phyloP scores from a whole-genome alignment of 2,888 invertebrate genomes.

The Oscheius myriophilus region DNA sequence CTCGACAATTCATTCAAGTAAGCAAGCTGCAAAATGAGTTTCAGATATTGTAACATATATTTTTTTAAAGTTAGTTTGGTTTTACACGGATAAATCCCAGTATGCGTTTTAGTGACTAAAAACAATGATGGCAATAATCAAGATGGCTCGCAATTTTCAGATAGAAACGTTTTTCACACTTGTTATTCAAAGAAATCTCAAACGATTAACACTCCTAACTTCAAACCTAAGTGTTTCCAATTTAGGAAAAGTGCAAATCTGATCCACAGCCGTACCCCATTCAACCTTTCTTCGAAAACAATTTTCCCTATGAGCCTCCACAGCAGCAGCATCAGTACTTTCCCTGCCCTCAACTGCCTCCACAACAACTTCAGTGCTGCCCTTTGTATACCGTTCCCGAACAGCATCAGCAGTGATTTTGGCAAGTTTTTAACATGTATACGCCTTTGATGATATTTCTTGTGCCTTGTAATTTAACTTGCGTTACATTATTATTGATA shows the following conservation, averaged over 20 bases:
- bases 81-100: too few species aligned
- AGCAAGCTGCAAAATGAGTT: too few species aligned
- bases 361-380: slow-evolving; percentile 15
- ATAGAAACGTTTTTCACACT: too few species aligned
- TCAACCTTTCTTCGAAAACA: slow-evolving; percentile 15
- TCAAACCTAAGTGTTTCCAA: neutral
- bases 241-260: slow-evolving; percentile 19
- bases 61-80: too few species aligned
- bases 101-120: neutral
- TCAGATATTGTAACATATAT: too few species aligned
- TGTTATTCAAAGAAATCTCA: neutral
- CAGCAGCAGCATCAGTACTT: slow-evolving; percentile 11
- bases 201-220: neutral
- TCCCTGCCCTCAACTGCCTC: slow-evolving; percentile 19
- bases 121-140: neutral
- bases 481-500: too few species aligned
- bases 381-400: slow-evolving; percentile 13
- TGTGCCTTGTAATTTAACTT: too few species aligned
- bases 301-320: slow-evolving; percentile 8
- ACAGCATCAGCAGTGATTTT: slow-evolving; percentile 1
- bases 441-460: too few species aligned
- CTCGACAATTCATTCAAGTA: too few species aligned
- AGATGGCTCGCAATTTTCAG: too few species aligned
- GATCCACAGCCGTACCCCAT: slow-evolving; percentile 15
- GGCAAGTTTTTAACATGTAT: too few species aligned